These are phyloP conservation scores for Peromyscus californicus DNA, from an alignment of 2,113 vertebrate species.

Conservation along the genomic window DNA sequence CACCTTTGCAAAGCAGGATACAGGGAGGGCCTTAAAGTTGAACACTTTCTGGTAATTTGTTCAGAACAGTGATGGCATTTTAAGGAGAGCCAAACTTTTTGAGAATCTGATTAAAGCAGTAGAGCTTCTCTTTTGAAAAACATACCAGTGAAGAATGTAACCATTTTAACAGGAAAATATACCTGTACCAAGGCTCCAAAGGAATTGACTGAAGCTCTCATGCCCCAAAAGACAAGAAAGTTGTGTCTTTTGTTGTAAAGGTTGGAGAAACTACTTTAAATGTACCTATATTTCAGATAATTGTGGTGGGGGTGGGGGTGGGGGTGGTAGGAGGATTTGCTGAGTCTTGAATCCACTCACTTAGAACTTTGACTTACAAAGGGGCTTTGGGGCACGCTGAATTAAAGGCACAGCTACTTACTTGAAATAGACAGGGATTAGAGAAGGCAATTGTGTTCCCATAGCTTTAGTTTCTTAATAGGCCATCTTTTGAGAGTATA, in stretches of 20 bases:
- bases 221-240: slow-evolving; percentile 6
- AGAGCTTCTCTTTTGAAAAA: background rate
- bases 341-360: background rate
- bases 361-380: slow-evolving; percentile 17
- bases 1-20: background rate
- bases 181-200: background rate
- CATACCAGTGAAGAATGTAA: background rate
- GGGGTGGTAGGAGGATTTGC: background rate
- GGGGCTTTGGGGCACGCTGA: background rate
- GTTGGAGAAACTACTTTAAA: slow-evolving; percentile 15
- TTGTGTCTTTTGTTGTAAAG: background rate
- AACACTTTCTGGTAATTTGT: slow-evolving; percentile 22
- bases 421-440: background rate
- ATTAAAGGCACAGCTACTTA: background rate
- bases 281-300: background rate
- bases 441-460: background rate
- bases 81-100: slow-evolving; percentile 33
- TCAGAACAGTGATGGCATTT: slow-evolving; percentile 33
- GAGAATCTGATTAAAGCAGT: slow-evolving; percentile 53
- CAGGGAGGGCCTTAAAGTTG: slow-evolving; percentile 26
- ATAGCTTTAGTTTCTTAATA: background rate
- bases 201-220: slow-evolving; percentile 32
- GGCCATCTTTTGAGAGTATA: background rate
- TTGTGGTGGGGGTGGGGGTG: background rate
- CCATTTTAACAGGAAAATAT: slow-evolving; percentile 23